Evolutionary conservation across 2,113 vertebrate genomes (phyloP), one percentile per base, ranked within the genome.

Genomic region (Phylloscopus trochiloides): DNA sequence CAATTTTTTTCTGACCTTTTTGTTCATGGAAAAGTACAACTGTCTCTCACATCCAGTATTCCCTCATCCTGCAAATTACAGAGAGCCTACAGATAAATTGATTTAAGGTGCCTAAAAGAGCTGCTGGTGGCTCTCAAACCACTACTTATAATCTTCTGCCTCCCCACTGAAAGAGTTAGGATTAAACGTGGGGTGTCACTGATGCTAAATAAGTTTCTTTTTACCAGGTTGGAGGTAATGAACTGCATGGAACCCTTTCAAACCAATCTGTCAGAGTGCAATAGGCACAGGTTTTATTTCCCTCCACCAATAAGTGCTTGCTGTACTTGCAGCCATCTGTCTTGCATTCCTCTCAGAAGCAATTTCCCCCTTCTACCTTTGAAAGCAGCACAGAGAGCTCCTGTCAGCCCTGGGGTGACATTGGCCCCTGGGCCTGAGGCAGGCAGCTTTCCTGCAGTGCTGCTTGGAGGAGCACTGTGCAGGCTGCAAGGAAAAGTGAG

Each of bases 221-320:
- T 88, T 43, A 79, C 32, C 40, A 45, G 18, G 17, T 1, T 86
- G 71, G 63, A 92, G 72, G 74, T 80, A 86, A 90, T 80, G 77
- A 93, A 92, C 86, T 34, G 21, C 86, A 73, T 21, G 48, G 79
- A 77, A 77, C 55, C 48, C 82, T 90, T 86, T 93, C 72, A 92
- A 80, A 92, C 75, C 75, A 80, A 95, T 83, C 90, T 90, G 88
- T 93, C 88, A 90, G 83, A 43, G 54, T 63, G 91, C 88, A 90
- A 62, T 32, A 77, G 83, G 92, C 88, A 73, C 75, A 59, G 59
- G 76, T 90, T 96, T 93, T 92, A 94, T 86, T 94, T 88, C 72
- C 18, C 47, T 90, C 40, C 88, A 88, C 75, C 68, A 73, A 77
- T 32, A 83, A 80, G 71, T 32, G 91, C 82, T 73, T 36, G 63